Evolutionary conservation across 1,140 invertebrate genomes (phyloP).

Genomic region (Riptortus pedestris): DNA sequence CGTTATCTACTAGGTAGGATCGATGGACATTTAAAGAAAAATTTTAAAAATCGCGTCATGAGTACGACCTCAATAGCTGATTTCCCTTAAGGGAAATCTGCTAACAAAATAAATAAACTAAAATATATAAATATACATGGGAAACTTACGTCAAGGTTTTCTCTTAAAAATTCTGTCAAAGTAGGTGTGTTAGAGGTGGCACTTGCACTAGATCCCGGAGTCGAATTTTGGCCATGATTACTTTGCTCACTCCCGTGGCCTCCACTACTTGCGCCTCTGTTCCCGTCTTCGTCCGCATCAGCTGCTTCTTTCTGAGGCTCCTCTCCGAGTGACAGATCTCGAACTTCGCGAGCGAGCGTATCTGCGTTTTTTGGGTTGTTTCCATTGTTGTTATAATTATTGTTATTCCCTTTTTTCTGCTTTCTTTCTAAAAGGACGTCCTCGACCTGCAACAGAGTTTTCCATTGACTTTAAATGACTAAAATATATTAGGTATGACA

Average conservation of each 20-base stretch:
- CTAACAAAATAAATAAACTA: too few relatives aligned
- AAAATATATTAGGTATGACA: too few relatives aligned
- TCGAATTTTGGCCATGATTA: neutral
- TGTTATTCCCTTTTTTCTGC: conserved; percentile 14
- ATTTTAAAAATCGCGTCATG: too few relatives aligned
- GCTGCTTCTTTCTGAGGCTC: neutral
- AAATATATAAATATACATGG: neutral
- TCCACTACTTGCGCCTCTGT: neutral
- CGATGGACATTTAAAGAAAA: too few relatives aligned
- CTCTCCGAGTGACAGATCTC: conserved; percentile 1
- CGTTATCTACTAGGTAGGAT: too few relatives aligned
- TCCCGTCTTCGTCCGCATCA: conserved; percentile 3
- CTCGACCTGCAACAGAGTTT: neutral
- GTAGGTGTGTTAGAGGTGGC: neutral
- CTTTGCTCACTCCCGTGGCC: neutral
- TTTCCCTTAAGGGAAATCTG: too few relatives aligned
- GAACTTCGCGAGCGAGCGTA: conserved; percentile 11
- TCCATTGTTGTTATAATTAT: neutral
- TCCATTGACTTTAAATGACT: too few relatives aligned
- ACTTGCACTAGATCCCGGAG: neutral
- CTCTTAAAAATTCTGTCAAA: neutral
- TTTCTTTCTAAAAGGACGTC: conserved; percentile 1
- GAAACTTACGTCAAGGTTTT: neutral
- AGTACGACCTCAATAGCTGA: too few relatives aligned
- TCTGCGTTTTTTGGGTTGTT: conserved; percentile 10